These are phyloP conservation scores for Malurus leucopterus DNA, from an alignment of 2,797 vertebrate genomes.

Conservation along the genomic window DNA sequence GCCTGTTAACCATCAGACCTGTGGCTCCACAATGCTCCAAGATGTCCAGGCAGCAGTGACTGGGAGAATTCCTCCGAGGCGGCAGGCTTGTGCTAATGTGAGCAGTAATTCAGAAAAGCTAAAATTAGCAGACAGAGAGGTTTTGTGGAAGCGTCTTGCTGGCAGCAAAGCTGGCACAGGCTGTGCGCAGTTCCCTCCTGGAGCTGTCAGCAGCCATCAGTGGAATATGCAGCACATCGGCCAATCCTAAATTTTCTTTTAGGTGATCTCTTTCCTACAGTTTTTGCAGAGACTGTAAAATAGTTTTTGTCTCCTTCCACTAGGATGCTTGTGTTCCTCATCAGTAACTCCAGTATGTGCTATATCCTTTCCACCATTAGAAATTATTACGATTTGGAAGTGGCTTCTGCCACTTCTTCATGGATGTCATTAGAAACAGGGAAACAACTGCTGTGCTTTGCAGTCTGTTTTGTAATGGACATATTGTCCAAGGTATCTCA, in stretches of 20 bases:
- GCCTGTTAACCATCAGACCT: not conserved
- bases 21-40: not conserved
- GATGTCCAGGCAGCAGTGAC: not conserved
- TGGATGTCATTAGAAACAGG: not conserved
- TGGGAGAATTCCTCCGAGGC: not conserved
- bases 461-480: not conserved
- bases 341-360: slow-evolving; percentile 41
- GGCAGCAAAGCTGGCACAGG: not conserved
- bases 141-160: not conserved
- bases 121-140: slow-evolving; percentile 38
- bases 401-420: not conserved
- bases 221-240: not conserved
- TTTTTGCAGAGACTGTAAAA: slow-evolving; percentile 26
- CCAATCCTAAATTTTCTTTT: slow-evolving; percentile 14
- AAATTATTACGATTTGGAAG: not conserved
- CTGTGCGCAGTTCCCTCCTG: not conserved
- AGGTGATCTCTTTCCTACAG: not conserved
- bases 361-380: slow-evolving; percentile 14
- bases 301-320: not conserved
- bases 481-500: not conserved
- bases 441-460: not conserved
- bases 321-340: slow-evolving; percentile 35
- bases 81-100: not conserved
- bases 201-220: slow-evolving; percentile 4
- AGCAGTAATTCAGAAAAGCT: slow-evolving; percentile 13